A percentile compares a stretch with the other conserved stretches of the same genome.
Evolutionary conservation across 2,797 vertebrate species (phyloP).

Genomic region (Eidolon dupreanum): DNA sequence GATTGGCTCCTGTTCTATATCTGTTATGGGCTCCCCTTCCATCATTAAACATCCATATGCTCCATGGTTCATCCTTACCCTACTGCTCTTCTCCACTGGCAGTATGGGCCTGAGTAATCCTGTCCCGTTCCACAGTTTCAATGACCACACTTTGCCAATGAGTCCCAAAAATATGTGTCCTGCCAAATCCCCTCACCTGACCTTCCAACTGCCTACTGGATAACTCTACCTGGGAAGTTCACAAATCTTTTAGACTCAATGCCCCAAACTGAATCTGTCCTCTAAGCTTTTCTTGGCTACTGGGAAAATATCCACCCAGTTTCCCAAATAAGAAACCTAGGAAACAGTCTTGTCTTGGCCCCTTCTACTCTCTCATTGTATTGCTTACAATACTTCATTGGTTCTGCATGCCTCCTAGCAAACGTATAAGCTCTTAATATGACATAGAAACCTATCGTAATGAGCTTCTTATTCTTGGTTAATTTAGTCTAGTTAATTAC

Average conservation of each 20-base stretch:
- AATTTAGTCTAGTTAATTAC: neutral
- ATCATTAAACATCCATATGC: neutral
- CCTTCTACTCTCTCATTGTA: neutral
- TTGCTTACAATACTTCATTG: neutral
- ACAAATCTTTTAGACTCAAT: neutral
- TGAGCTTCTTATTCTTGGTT: neutral
- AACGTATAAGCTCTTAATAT: neutral
- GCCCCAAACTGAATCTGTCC: neutral
- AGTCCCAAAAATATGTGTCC: neutral
- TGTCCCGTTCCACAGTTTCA: neutral
- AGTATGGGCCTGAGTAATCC: neutral
- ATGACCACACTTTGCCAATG: neutral
- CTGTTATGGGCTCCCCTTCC: neutral
- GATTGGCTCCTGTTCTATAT: neutral
- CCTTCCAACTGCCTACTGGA: neutral
- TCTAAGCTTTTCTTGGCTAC: neutral
- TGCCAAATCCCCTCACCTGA: neutral
- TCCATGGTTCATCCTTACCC: neutral
- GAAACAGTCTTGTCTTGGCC: neutral
- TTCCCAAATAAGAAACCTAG: neutral
- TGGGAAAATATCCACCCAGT: neutral
- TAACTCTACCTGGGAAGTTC: neutral
- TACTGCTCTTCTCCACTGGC: neutral
- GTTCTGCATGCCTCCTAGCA: neutral
- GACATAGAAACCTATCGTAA: neutral